These are phyloP conservation scores for Paramuricea clavata DNA, from an alignment of 92 coral and sea anemone genomes.

Conservation along the genomic window DNA sequence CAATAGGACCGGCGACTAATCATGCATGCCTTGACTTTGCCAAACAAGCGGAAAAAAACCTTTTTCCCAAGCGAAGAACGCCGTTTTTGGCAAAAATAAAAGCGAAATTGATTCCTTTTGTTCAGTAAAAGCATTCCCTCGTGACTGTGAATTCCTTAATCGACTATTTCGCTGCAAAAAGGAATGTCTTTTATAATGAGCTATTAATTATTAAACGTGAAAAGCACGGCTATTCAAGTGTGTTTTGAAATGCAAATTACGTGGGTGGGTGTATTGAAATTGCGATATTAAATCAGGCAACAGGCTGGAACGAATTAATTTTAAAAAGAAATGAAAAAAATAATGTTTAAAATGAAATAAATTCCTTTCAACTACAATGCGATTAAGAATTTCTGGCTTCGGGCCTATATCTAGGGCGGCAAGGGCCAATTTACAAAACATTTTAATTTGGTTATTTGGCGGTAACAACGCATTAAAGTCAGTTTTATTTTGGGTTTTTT, in stretches of 20 bases:
- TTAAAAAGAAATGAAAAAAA: background rate
- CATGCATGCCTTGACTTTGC: constrained; percentile 9
- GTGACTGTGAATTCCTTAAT: background rate
- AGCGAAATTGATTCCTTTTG: constrained; percentile 1
- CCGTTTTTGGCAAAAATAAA: constrained; percentile 1
- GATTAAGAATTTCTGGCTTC: no score
- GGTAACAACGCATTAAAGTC: no score
- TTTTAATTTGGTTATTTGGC: no score
- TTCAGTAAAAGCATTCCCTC: background rate
- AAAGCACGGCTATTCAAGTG: background rate
- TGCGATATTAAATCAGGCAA: background rate
- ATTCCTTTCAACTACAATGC: no score
- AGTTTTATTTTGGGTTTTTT: no score
- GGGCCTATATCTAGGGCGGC: no score
- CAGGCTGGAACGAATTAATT: background rate
- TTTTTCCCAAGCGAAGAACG: background rate
- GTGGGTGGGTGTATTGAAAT: background rate
- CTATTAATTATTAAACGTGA: background rate
- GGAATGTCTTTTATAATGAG: background rate
- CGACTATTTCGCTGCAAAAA: background rate
- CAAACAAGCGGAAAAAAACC: background rate
- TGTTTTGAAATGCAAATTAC: background rate
- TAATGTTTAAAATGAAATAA: background rate
- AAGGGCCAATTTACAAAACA: no score
- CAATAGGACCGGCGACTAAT: background rate